Conservation (phyloP, 1,140 invertebrate species). For the Eciton burchellii region DNA sequence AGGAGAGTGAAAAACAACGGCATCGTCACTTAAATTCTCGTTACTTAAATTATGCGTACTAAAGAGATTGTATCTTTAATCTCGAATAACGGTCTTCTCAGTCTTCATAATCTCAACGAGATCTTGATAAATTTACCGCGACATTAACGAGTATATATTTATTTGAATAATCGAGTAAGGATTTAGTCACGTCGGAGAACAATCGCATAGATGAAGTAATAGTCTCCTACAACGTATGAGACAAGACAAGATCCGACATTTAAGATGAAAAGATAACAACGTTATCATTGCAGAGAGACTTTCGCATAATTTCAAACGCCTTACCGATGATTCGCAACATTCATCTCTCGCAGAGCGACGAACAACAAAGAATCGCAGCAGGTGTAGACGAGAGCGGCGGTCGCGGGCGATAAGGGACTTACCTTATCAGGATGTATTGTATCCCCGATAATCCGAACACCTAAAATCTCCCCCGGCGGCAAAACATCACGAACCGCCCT, state of each 20-base stretch:
- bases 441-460: conserved; percentile 53
- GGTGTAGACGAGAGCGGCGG: neutral
- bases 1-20: neutral
- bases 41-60: neutral
- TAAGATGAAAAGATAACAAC: neutral
- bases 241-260: neutral
- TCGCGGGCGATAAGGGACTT: neutral
- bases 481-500: conserved; percentile 62
- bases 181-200: neutral
- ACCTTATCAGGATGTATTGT: conserved; percentile 60
- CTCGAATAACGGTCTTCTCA: no score
- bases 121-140: conserved; percentile 2
- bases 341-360: neutral
- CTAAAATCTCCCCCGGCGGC: conserved; percentile 38
- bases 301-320: neutral
- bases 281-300: neutral
- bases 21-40: neutral
- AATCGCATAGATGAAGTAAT: neutral
- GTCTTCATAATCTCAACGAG: no score
- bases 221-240: neutral
- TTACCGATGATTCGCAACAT: neutral
- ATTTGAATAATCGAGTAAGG: neutral
- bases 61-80: no score
- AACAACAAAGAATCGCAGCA: neutral
- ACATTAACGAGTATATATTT: neutral